These are phyloP conservation scores for Pomacea maculata DNA, from an alignment of 1,140 invertebrate genomes.

Conservation along the genomic window DNA sequence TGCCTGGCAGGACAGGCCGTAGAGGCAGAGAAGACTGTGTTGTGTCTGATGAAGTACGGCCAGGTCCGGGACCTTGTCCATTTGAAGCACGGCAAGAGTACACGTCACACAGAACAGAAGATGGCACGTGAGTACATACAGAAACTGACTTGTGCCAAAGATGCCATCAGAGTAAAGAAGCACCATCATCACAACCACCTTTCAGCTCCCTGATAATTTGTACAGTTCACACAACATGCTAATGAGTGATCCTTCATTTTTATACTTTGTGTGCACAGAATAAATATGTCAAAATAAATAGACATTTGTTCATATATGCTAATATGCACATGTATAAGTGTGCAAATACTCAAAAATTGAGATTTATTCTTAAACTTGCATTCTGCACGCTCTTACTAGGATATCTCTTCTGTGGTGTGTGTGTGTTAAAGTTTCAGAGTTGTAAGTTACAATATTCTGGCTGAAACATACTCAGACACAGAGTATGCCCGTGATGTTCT, in stretches of 20 bases:
- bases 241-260: not conserved
- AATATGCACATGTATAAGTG: not conserved
- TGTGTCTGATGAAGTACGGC: conserved; percentile 72
- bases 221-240: no score
- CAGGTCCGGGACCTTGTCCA: conserved; percentile 80
- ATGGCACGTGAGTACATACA: conserved; percentile 63
- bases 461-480: conserved; percentile 86
- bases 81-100: conserved; percentile 81
- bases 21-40: conserved; percentile 71
- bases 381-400: no score
- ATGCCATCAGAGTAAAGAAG: not conserved
- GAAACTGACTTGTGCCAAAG: no score
- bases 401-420: not conserved
- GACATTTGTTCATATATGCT: not conserved
- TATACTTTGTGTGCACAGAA: not conserved
- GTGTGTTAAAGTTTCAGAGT: conserved; percentile 77
- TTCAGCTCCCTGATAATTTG: no score
- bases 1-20: conserved; percentile 68
- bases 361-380: not conserved
- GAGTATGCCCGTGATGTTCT: conserved; percentile 75
- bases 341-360: not conserved
- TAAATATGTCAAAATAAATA: not conserved
- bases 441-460: conserved; percentile 88
- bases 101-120: conserved; percentile 71
- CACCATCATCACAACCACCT: not conserved